Percentiles rank a stretch among this genome's conserved stretches.
phyloP scores from a whole-genome alignment of 2,797 vertebrate species.

The Tympanoctomys barrerae region DNA sequence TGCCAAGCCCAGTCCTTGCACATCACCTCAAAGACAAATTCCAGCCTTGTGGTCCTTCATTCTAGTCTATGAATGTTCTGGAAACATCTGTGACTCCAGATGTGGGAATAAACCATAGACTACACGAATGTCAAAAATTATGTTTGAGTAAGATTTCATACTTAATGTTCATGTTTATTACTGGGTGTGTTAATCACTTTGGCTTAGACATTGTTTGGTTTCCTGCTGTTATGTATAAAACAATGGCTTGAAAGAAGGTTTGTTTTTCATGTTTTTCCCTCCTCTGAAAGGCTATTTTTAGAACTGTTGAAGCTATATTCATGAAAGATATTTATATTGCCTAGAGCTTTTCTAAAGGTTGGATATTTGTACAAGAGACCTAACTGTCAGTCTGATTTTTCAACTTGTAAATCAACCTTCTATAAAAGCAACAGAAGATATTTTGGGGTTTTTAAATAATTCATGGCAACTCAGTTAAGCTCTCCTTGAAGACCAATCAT shows the following conservation, averaged over 20 bases:
- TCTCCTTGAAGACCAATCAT: slow-evolving; percentile 75
- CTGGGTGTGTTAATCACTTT: slow-evolving; percentile 83
- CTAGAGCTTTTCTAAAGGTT: slow-evolving; percentile 84
- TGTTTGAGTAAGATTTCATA: slow-evolving; percentile 58
- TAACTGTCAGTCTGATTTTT: slow-evolving; percentile 86
- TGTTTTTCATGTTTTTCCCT: background rate
- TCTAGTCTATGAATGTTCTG: background rate
- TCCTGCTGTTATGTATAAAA: slow-evolving; percentile 89
- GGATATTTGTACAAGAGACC: slow-evolving; percentile 79
- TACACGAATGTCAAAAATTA: slow-evolving; percentile 43
- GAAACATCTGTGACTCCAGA: background rate
- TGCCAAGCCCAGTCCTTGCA: background rate
- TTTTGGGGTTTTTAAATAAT: slow-evolving; percentile 86
- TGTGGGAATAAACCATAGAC: background rate
- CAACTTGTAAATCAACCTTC: slow-evolving; percentile 85
- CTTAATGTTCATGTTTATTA: slow-evolving; percentile 76
- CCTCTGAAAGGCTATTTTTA: slow-evolving; percentile 86
- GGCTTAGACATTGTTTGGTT: slow-evolving; percentile 84
- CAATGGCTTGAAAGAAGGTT: slow-evolving; percentile 85
- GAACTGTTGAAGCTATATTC: slow-evolving; percentile 83
- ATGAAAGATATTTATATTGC: slow-evolving; percentile 86
- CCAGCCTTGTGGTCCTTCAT: slow-evolving; percentile 5
- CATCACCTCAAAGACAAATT: slow-evolving; percentile 1
- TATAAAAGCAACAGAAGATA: slow-evolving; percentile 76
- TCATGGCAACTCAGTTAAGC: slow-evolving; percentile 84